Conservation (phyloP, 2,113 vertebrate species). For the Petromus typicus region DNA sequence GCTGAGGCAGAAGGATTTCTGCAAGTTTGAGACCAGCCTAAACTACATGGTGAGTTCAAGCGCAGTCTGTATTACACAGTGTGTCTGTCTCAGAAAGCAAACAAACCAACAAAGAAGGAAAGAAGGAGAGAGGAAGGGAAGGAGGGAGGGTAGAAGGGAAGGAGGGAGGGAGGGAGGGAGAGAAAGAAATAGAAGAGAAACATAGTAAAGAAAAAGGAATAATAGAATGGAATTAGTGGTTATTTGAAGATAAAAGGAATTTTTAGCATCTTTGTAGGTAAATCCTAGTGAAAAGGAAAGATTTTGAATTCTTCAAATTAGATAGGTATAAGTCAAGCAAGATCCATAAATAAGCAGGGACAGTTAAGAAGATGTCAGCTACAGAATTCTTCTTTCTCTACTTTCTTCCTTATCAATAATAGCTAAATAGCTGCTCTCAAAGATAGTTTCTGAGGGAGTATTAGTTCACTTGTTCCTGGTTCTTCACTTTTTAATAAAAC, state of each 20-base stretch:
- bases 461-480: background rate
- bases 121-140: background rate
- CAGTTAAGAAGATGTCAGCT: background rate
- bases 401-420: background rate
- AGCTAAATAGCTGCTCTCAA: background rate
- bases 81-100: no score
- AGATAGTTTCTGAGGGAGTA: background rate
- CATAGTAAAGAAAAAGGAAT: background rate
- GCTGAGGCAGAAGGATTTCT: background rate
- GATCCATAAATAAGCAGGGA: background rate
- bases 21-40: background rate
- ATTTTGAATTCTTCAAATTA: constrained; percentile 3
- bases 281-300: background rate
- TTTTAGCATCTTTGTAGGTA: background rate
- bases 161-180: no score
- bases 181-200: background rate
- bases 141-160: no score
- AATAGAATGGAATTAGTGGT: background rate
- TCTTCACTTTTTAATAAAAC: background rate
- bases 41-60: background rate
- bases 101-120: background rate
- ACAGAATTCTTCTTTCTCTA: background rate
- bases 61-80: background rate
- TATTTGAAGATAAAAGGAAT: background rate
- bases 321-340: background rate